Evolutionary conservation across 2,888 invertebrate genomes (phyloP).

Genomic region (Ochlodes sylvanus): DNA sequence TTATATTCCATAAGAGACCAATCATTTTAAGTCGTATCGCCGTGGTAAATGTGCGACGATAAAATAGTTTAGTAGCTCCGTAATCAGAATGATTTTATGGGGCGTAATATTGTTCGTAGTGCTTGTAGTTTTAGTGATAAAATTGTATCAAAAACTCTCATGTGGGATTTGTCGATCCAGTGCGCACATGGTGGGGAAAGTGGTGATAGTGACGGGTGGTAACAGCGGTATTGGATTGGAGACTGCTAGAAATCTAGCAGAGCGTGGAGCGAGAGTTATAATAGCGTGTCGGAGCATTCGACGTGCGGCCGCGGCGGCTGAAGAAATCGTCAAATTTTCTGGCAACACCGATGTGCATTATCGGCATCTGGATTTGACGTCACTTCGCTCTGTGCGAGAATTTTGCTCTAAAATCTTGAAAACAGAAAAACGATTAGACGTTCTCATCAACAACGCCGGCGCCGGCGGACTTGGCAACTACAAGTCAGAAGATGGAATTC

Average conservation of each 20-base stretch:
- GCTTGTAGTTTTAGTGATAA: slow-evolving; percentile 50
- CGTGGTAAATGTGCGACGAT: slow-evolving; percentile 15
- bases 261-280: slow-evolving; percentile 79
- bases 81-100: slow-evolving; percentile 41
- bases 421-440: slow-evolving; percentile 79
- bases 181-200: slow-evolving; percentile 78
- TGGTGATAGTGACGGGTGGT: slow-evolving; percentile 76
- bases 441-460: slow-evolving; percentile 86
- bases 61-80: slow-evolving; percentile 15
- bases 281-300: slow-evolving; percentile 77
- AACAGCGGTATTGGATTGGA: slow-evolving; percentile 83
- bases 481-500: slow-evolving; percentile 87
- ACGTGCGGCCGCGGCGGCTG: slow-evolving; percentile 66
- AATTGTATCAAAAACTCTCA: slow-evolving; percentile 73
- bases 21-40: slow-evolving; percentile 11
- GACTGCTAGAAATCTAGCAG: slow-evolving; percentile 80
- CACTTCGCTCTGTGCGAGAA: slow-evolving; percentile 77
- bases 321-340: slow-evolving; percentile 67
- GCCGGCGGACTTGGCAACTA: slow-evolving; percentile 75
- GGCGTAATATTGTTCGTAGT: slow-evolving; percentile 28
- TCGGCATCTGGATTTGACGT: slow-evolving; percentile 72
- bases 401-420: slow-evolving; percentile 84
- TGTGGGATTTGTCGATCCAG: slow-evolving; percentile 71
- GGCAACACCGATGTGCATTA: slow-evolving; percentile 68
- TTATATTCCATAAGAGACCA: slow-evolving; percentile 8